phyloP scores from a whole-genome alignment of 1,140 invertebrate species.

The Hestina assimilis region DNA sequence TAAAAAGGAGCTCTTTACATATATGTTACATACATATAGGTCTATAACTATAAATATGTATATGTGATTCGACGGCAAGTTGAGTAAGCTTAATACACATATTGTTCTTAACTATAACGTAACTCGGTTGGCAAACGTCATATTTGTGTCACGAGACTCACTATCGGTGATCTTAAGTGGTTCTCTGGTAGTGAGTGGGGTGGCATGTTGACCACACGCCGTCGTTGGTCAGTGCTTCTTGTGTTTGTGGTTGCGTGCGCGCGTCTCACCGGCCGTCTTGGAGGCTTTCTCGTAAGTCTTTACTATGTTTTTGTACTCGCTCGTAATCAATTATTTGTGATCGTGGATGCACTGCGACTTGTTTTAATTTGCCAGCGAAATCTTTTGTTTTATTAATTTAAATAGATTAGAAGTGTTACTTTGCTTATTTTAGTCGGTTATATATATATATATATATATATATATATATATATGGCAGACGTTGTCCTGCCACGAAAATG shows the following conservation, averaged over 20 bases:
- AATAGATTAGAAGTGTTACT: no score
- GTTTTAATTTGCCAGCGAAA: no score
- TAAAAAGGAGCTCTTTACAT: background rate
- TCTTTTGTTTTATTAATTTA: no score
- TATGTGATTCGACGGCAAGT: constrained; percentile 16
- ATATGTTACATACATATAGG: background rate
- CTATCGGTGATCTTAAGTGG: constrained; percentile 31
- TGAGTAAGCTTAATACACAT: constrained; percentile 22
- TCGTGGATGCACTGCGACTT: constrained; percentile 5
- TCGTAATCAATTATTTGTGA: no score
- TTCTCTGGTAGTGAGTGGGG: constrained; percentile 32
- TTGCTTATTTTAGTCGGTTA: no score
- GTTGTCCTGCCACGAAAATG: no score
- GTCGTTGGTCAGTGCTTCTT: constrained; percentile 41
- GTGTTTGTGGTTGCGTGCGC: constrained; percentile 38
- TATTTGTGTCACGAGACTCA: constrained; percentile 34
- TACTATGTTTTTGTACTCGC: background rate
- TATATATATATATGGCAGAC: no score
- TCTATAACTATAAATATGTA: background rate
- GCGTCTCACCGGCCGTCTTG: constrained; percentile 31
- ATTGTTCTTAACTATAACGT: constrained; percentile 33
- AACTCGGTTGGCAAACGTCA: constrained; percentile 36
- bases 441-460: no score
- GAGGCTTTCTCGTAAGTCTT: constrained; percentile 37
- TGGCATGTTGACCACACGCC: constrained; percentile 26